Percentiles rank a stretch among this genome's conserved stretches.
phyloP scores from a whole-genome alignment of 2,888 invertebrate species.

The Agrotis ipsilon region DNA sequence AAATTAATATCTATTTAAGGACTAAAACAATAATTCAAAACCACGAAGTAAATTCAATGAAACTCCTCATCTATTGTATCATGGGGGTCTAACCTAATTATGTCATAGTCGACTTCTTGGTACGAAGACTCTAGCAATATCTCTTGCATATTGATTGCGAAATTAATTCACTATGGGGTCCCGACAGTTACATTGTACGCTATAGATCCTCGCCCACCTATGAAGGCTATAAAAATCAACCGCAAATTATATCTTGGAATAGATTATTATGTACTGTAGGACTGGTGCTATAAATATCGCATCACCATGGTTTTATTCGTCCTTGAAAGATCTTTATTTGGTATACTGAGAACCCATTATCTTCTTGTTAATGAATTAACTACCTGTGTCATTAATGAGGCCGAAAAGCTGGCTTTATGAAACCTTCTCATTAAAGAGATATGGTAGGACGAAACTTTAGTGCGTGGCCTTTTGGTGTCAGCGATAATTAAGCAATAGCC shows the following conservation, averaged over 20 bases:
- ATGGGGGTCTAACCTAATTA: conserved; percentile 21
- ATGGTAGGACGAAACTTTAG: no score
- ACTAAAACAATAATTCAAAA: background rate
- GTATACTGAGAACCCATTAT: background rate
- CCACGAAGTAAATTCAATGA: background rate
- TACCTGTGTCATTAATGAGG: no score
- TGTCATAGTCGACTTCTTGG: conserved; percentile 16
- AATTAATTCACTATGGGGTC: conserved; percentile 61
- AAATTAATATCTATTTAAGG: background rate
- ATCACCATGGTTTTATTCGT: background rate
- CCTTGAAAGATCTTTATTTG: background rate
- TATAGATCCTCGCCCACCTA: conserved; percentile 58
- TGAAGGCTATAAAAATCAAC: conserved; percentile 37
- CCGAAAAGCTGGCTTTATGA: no score
- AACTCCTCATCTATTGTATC: conserved; percentile 5
- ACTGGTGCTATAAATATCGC: conserved; percentile 6
- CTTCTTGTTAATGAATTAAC: no score
- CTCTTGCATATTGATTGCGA: conserved; percentile 70
- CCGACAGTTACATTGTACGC: conserved; percentile 51
- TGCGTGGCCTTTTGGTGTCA: no score
- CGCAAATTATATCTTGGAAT: conserved; percentile 22
- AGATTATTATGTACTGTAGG: conserved; percentile 12
- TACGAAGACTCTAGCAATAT: conserved; percentile 20
- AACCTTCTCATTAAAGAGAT: no score
- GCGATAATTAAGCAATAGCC: no score